Evolutionary conservation across 2,888 invertebrate species (phyloP), one percentile per base, ranked within the genome.

Genomic region (Apodemia mormo): DNA sequence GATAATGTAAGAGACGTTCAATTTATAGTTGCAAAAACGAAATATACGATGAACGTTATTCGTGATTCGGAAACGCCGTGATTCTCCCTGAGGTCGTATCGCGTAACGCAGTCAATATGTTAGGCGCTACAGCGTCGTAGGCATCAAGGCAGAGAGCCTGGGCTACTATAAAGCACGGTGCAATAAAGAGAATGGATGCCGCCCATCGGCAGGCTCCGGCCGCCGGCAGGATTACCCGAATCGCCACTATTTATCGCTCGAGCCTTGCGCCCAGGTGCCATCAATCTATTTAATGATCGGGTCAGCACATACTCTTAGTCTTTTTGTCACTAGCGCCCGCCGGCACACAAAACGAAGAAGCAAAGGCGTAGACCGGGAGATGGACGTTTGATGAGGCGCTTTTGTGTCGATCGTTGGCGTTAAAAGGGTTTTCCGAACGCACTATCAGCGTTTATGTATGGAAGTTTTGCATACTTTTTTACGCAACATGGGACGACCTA

Each of bases 231-330:
- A 92, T 93, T 93, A 93, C 89, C 89, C 87, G 90, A 92, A 92
- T 91, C 91, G 90, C 91, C 93, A 92, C 93, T 93, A 93, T 93
- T 92, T 93, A 93, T 93, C 92, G 93, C 90, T 85, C 86, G 83
- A 87, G 90, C 89, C 90, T 88, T 88, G 88, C 90, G 89, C 91
- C 90, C 93, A 93, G 93, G 93, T 92, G 90, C 93, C 87, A 93
- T 93, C 93, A 90, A 93, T 93, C 93, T 93, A 89, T 92, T 92
- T 93, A 93, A 93, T 92, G 93, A 93, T 92, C 92, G 92, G 93
- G 92, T 93, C 93, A 92, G 93, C 93, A 89, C 90, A 85, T 86
- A 84, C 87, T 90, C 91, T 90, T 85, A 84, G 82, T 85, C 90
- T 90, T 93, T 92, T 92, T 92, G 85, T 81, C 81, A 81, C 81